These are phyloP conservation scores for Aphelenchoides fujianensis DNA, from an alignment of 1,140 invertebrate genomes.

Conservation along the genomic window DNA sequence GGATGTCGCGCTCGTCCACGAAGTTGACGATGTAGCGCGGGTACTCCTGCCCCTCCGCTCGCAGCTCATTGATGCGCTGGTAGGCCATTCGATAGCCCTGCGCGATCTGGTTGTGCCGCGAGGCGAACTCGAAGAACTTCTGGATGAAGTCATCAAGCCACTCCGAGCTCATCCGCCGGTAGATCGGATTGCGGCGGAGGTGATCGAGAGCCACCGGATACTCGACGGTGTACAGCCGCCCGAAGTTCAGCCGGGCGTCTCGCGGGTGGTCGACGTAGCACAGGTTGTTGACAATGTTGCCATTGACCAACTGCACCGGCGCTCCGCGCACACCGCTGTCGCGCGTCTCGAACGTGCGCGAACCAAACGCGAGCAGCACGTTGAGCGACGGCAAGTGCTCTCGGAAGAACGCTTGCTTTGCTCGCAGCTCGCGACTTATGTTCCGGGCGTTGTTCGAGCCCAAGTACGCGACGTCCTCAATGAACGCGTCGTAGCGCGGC, in stretches of 20 bases:
- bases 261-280: background rate
- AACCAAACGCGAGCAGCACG: background rate
- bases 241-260: background rate
- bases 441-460: too few species aligned
- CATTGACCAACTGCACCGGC: background rate
- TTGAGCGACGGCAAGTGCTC: too few species aligned
- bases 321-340: background rate
- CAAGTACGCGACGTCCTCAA: background rate
- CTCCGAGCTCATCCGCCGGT: background rate
- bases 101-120: background rate
- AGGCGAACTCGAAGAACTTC: background rate
- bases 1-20: background rate
- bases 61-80: background rate
- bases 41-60: background rate
- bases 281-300: background rate
- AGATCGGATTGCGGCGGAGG: background rate
- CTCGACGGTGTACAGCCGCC: background rate
- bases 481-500: background rate
- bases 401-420: background rate
- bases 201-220: too few species aligned
- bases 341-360: background rate
- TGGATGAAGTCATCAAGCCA: background rate
- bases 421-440: background rate
- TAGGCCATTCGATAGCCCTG: background rate
- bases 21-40: background rate